These are phyloP conservation scores for Papilio gigon DNA, from an alignment of 2,888 invertebrate species.

Conservation along the genomic window DNA sequence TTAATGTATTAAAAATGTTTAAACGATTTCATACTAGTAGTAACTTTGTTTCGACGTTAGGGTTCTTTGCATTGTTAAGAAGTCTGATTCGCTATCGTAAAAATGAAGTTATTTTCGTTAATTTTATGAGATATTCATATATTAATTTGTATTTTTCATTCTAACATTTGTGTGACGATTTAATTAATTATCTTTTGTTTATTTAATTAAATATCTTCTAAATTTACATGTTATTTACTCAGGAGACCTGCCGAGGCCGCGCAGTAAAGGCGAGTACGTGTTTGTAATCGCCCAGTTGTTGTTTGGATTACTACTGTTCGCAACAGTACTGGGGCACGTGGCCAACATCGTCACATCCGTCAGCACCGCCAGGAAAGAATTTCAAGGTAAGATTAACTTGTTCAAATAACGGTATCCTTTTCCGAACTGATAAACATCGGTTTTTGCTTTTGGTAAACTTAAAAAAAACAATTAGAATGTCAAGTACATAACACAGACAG, in stretches of 20 bases:
- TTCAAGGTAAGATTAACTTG: slow-evolving; percentile 89
- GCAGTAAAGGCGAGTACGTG: slow-evolving; percentile 96
- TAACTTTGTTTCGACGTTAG: background rate
- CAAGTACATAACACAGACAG: background rate
- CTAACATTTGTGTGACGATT: too few species aligned
- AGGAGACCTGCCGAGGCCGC: slow-evolving; percentile 93
- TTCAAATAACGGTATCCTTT: background rate
- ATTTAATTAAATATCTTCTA: background rate
- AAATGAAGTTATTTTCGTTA: too few species aligned
- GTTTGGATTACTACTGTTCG: slow-evolving; percentile 96
- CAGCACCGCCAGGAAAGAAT: slow-evolving; percentile 98
- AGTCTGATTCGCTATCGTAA: too few species aligned
- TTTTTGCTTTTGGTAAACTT: too few species aligned
- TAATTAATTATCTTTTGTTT: too few species aligned
- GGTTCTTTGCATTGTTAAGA: too few species aligned
- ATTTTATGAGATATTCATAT: too few species aligned
- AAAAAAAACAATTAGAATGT: too few species aligned
- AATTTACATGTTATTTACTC: slow-evolving; percentile 42
- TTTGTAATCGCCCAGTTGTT: slow-evolving; percentile 97
- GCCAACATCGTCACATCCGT: slow-evolving; percentile 99
- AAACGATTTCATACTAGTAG: background rate
- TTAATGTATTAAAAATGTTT: background rate
- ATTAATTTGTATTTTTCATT: too few species aligned
- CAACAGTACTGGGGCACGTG: slow-evolving; percentile 97
- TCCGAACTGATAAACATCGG: too few species aligned